phyloP scores from a whole-genome alignment of 2,797 vertebrate genomes.

The Dendrocincla tyrannina region DNA sequence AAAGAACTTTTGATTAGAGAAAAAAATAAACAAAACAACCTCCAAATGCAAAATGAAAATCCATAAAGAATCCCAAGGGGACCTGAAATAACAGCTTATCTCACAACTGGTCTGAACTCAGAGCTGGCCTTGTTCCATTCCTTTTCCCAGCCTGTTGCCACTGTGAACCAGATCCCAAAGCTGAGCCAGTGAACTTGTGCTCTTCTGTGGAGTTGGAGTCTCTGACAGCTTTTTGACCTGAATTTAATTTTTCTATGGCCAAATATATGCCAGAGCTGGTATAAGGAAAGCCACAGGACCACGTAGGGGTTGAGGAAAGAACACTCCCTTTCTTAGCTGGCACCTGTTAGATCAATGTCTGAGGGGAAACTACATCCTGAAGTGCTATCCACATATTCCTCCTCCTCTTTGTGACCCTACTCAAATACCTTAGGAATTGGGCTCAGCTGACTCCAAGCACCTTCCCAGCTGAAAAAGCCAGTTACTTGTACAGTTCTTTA shows the following conservation, averaged over 20 bases:
- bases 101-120: not conserved
- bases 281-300: not conserved
- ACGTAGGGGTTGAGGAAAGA: not conserved
- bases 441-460: not conserved
- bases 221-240: not conserved
- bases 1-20: not conserved
- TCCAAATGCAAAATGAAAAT: not conserved
- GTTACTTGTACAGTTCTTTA: not conserved
- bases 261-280: not conserved
- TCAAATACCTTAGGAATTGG: not conserved
- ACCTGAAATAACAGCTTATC: not conserved
- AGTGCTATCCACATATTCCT: not conserved
- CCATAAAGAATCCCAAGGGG: not conserved
- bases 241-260: not conserved
- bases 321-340: not conserved
- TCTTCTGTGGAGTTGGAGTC: not conserved
- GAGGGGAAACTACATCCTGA: not conserved
- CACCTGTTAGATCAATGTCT: not conserved
- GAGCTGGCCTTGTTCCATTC: not conserved
- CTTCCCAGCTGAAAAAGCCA: not conserved
- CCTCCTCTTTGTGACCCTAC: not conserved
- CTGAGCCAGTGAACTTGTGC: not conserved
- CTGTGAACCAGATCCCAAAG: not conserved
- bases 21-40: not conserved
- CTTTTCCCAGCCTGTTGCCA: not conserved